phyloP scores from a whole-genome alignment of 2,113 vertebrate species.

The Aphelocoma coerulescens region DNA sequence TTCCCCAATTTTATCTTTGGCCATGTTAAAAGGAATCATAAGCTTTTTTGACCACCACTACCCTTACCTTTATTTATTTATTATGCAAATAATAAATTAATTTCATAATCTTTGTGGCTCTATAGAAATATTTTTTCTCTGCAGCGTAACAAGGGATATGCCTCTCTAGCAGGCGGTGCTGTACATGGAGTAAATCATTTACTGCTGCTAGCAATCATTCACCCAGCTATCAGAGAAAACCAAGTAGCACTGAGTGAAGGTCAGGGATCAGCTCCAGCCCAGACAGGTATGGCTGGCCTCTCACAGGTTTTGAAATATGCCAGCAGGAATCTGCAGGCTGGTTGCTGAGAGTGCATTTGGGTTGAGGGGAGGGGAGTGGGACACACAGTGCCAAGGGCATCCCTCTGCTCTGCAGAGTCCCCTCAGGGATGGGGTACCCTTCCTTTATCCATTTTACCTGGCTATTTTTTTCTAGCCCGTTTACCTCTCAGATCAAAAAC shows the following conservation, averaged over 20 bases:
- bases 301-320: neutral
- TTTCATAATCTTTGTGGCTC: neutral
- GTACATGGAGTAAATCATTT: slow-evolving; percentile 5
- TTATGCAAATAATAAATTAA: neutral
- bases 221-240: slow-evolving; percentile 19
- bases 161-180: neutral
- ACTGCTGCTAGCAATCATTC: slow-evolving; percentile 26
- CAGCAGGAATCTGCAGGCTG: neutral
- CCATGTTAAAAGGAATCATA: neutral
- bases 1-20: neutral
- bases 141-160: neutral
- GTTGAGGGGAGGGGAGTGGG: neutral
- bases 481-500: neutral
- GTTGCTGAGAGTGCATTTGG: neutral
- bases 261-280: neutral
- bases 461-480: neutral
- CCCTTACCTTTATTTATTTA: neutral
- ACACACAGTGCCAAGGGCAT: neutral
- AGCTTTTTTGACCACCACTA: neutral
- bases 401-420: neutral
- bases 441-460: neutral
- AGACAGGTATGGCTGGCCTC: neutral
- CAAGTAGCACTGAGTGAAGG: neutral
- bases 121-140: neutral
- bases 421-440: neutral